A percentile compares a stretch with the other conserved stretches of the same genome.
Evolutionary conservation across 1,140 invertebrate species (phyloP).

Genomic region (Alviniconcha marisindica): DNA sequence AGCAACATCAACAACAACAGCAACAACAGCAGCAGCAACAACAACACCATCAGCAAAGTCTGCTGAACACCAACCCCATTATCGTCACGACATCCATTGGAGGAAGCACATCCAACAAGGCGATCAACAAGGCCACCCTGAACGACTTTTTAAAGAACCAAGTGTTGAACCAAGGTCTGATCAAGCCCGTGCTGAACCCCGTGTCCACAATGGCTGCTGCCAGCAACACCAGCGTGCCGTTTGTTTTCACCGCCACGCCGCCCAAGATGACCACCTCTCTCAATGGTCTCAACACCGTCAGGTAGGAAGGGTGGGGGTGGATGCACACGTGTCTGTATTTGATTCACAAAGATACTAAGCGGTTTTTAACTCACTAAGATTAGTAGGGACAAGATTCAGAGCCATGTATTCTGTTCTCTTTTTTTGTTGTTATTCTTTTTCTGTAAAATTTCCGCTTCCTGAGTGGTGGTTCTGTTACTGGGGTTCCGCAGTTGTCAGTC

Average conservation of each 20-base stretch:
- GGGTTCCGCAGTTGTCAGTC: no score
- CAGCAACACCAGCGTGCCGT: constrained; percentile 47
- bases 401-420: no score
- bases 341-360: no score
- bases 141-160: constrained; percentile 58
- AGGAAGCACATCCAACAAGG: constrained; percentile 45
- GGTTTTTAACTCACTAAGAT: no score
- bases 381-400: no score
- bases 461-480: no score
- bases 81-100: constrained; percentile 51
- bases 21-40: constrained; percentile 37
- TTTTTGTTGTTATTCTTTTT: no score
- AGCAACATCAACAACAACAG: constrained; percentile 46
- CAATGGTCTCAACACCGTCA: constrained; percentile 48
- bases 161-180: constrained; percentile 56
- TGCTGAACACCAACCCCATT: constrained; percentile 33
- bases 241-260: constrained; percentile 55
- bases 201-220: constrained; percentile 51
- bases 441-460: no score
- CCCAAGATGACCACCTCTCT: constrained; percentile 48
- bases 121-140: constrained; percentile 38
- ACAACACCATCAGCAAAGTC: constrained; percentile 40
- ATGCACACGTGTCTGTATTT: no score
- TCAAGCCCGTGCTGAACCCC: constrained; percentile 50
- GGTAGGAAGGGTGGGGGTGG: no score